Evolutionary conservation across 2,888 invertebrate genomes (phyloP), one percentile per base, ranked within the genome.

Genomic region (Cryptosula pallasiana): DNA sequence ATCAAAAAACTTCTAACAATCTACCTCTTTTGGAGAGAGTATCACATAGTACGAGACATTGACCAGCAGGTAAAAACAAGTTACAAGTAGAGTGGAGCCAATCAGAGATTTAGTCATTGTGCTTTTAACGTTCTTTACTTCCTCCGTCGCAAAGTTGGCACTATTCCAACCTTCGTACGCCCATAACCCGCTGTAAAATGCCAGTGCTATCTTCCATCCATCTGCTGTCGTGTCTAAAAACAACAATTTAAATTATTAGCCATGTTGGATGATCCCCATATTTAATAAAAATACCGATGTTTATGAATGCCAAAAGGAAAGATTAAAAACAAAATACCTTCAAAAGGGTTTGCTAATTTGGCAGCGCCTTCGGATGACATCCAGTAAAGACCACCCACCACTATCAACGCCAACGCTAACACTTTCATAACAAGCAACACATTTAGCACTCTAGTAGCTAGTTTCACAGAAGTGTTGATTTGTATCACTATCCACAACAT

Each of bases 111-210:
- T 23, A 13, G 70, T n/a, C 70, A 70, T 70, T 2, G 36, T 70
- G n/a, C 32, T n/a, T 36, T 70, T 70, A n/a, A 27, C 2, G n/a
- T 70, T 36, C 23, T 70, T 70, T 23, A 70, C 45, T 54, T 70
- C 70, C 32, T 70, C 70, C 9, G 70, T 70, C 2, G 29, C 70
- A 54, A 35, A 70, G 70, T 70, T 70, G n/a, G 29, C 36, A n/a
- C 2, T 36, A 23, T 36, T 54, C 70, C 70, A 70, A 9, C 70
- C 70, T 36, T 70, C 70, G 32, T 70, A 70, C 9, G 70, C 70
- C 70, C 70, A 70, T 2, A 70, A 23, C 2, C 70, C 70, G 36
- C 70, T 70, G 36, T 70, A 70, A 23, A 70, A 70, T 5, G 70
- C 70, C 27, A 54, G 23, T 16, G 54, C 35, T 23, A 70, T 45